phyloP scores from a whole-genome alignment of 1,140 invertebrate species.

The Lysiphlebus fabarum region DNA sequence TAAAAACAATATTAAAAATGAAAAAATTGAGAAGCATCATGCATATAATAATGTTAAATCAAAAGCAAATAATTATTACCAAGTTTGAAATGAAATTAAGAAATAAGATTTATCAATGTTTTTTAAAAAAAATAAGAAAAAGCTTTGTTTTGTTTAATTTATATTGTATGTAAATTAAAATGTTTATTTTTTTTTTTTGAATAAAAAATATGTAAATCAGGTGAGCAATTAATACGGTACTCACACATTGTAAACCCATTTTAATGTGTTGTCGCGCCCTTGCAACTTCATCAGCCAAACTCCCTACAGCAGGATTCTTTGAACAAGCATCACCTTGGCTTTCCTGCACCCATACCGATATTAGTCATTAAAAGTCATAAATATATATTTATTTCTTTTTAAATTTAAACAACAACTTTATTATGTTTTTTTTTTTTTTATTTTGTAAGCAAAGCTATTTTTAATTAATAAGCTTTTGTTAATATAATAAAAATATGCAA shows the following conservation, averaged over 20 bases:
- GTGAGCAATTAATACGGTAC: slow-evolving; percentile 45
- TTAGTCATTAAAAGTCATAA: slow-evolving; percentile 35
- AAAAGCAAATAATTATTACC: too few species aligned
- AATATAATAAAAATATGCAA: too few species aligned
- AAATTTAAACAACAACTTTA: too few species aligned
- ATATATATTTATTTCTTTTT: too few species aligned
- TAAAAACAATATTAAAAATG: too few species aligned
- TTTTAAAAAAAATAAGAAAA: slow-evolving; percentile 2
- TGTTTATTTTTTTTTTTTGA: slow-evolving; percentile 1
- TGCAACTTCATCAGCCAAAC: slow-evolving; percentile 58
- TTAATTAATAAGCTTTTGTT: too few species aligned
- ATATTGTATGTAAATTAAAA: too few species aligned
- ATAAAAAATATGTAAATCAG: slow-evolving; percentile 23
- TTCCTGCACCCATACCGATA: slow-evolving; percentile 46
- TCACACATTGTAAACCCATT: slow-evolving; percentile 60
- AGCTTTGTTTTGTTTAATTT: background rate
- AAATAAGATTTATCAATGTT: background rate
- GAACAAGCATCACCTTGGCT: slow-evolving; percentile 40
- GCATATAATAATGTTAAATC: too few species aligned
- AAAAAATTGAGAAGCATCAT: too few species aligned
- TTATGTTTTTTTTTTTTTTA: too few species aligned
- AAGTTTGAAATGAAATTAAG: too few species aligned
- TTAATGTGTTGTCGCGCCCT: slow-evolving; percentile 60
- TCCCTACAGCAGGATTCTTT: slow-evolving; percentile 46
- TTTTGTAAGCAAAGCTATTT: too few species aligned